Evolutionary conservation across 2,113 vertebrate genomes (phyloP), one percentile per base, ranked within the genome.

Genomic region (Leptocoma aspasia): DNA sequence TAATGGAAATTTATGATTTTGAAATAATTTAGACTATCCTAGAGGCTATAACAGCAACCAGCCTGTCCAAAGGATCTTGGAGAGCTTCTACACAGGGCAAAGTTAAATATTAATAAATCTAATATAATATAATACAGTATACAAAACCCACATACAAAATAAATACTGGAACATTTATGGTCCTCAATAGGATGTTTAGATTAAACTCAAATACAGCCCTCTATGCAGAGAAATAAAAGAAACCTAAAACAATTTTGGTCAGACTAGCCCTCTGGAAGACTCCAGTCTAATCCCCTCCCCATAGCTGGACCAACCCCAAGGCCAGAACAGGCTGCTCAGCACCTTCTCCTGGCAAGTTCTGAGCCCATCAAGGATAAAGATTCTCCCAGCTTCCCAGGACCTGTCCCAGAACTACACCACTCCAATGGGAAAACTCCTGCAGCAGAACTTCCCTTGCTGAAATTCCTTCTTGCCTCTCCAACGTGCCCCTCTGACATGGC

Each of bases 401-500:
- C 31, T 44, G 15, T 27, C 20, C n/a, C 33, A 61, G 31, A 45
- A 39, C 22, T 42, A 41, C 52, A 52, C 13, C 47, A 42, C 27
- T 28, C 35, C 28, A 31, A 65, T 2, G 21, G 24, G 10, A 53
- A 83, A 54, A 65, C 23, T 14, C 9, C 11, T 39, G 33, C 44
- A 45, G 41, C 54, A 90, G 39, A 49, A 78, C 20, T 64, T 39
- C 53, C 53, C 49, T 39, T 47, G 27, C 59, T 53, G 53, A 45
- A 64, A 28, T 77, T 35, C 52, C 28, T 28, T 69, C 45, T 31
- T 66, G 7, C 23, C 59, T 54, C 33, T 44, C 17, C 50, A 59
- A 5, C 0, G 1, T 10, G 30, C 20, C 6, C 19, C 18, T 78
- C n/a, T 44, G 42, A 12, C 53, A 35, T 1, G 12, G 60, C 37